Evolutionary conservation across 2,888 invertebrate genomes (phyloP), one percentile per base, ranked within the genome.

Genomic region (Campoplex capitator): DNA sequence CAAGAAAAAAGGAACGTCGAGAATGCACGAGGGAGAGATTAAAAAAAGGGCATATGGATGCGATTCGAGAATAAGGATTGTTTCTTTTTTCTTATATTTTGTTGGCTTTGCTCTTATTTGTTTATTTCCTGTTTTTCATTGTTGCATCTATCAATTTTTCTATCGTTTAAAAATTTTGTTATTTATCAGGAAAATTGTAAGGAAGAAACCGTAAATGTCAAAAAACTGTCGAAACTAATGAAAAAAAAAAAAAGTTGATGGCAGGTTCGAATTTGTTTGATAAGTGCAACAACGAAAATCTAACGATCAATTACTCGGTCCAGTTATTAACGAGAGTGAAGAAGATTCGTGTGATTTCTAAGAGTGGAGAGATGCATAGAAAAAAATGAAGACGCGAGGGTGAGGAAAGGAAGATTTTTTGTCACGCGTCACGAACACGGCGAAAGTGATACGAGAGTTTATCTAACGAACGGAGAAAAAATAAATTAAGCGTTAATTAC

Each of bases 371-470:
- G 51, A 45, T 32, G 35, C 58, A 86, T 54, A 51, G 38, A 70
- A 18, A 51, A 83, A 65, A 58, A 45, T 68, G 62, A 71, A 77
- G 65, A 68, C 45, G 68, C 54, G 68, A 70, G 89, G 89, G 91
- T 88, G 90, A 91, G 91, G 90, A 92, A 91, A 90, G 90, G 85
- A 86, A 89, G 89, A 89, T 89, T 90, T 38, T 89, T 80, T 88
- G 92, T 93, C 92, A 92, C 91, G 93, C 91, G 89, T 83, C 88
- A 88, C 90, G 90, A 88, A 87, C 91, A 91, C 89, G 91, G 93
- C 91, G 93, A 93, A 93, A 93, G 92, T 93, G 92, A 93, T 90
- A 91, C 79, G 85, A 76, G 82, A 83, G 79, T 68, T 54, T 45
- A 84, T 35, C 68, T 70, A 51, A 70, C n/a, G n/a, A 42, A 42